phyloP scores from a whole-genome alignment of 1,140 invertebrate genomes.

The Eriosoma lanigerum region DNA sequence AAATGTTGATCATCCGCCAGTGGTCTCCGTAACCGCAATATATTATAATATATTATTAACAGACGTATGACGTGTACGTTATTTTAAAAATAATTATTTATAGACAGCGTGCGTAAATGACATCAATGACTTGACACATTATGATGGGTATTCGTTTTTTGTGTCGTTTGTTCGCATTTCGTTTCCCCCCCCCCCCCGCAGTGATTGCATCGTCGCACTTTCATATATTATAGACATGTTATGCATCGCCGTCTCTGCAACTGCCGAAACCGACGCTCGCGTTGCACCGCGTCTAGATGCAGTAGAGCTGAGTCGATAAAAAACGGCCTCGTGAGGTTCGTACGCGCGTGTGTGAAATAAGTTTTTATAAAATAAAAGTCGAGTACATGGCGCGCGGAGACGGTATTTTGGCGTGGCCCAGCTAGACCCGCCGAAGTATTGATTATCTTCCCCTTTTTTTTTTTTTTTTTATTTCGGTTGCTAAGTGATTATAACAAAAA shows the following conservation, averaged over 20 bases:
- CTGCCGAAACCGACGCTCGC: not conserved
- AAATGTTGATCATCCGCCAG: too few relatives aligned
- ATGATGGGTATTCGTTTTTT: too few relatives aligned
- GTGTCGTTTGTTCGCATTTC: not conserved
- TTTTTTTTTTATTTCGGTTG: slow-evolving; percentile 58
- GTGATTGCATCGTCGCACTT: not conserved
- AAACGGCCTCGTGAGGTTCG: slow-evolving; percentile 6
- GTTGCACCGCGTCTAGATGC: not conserved
- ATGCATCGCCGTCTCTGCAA: not conserved
- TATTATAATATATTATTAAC: too few relatives aligned
- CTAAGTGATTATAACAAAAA: slow-evolving; percentile 53
- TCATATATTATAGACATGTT: not conserved
- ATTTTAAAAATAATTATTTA: too few relatives aligned
- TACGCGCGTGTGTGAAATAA: slow-evolving; percentile 36
- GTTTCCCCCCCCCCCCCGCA: too few relatives aligned
- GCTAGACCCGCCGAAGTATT: slow-evolving; percentile 46
- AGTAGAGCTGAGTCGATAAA: slow-evolving; percentile 31
- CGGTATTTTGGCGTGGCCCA: slow-evolving; percentile 42
- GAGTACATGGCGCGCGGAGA: slow-evolving; percentile 2
- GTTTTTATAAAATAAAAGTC: slow-evolving; percentile 25
- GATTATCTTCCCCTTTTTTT: slow-evolving; percentile 53
- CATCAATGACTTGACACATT: too few relatives aligned
- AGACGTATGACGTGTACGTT: too few relatives aligned
- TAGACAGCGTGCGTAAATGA: too few relatives aligned
- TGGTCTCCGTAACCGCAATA: too few relatives aligned